Evolutionary conservation across 2,888 invertebrate species (phyloP).

Genomic region (Drosophila putrida): DNA sequence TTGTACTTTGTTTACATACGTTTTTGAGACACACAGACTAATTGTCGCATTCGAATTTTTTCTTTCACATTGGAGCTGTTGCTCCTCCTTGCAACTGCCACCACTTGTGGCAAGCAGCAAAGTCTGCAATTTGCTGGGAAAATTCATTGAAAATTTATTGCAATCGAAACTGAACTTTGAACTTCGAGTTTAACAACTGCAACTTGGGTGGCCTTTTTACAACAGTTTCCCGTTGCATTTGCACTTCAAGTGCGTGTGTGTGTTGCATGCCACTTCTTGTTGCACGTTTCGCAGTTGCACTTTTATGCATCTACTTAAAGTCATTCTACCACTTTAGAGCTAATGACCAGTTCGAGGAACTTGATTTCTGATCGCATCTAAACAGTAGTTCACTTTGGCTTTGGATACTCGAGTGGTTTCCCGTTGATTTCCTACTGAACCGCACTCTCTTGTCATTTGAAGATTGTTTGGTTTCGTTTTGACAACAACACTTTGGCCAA

Average conservation of each 20-base stretch:
- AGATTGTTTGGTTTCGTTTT: constrained; percentile 72
- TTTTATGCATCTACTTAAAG: constrained; percentile 42
- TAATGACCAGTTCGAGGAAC: constrained; percentile 63
- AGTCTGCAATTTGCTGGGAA: not conserved
- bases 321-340: constrained; percentile 19
- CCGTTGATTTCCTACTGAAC: constrained; percentile 55
- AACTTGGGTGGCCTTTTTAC: constrained; percentile 62
- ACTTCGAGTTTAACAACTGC: not conserved
- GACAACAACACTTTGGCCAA: constrained; percentile 54
- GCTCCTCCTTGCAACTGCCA: constrained; percentile 2
- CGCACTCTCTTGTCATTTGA: constrained; percentile 43
- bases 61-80: constrained; percentile 13
- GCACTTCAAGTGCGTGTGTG: constrained; percentile 40
- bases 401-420: constrained; percentile 59
- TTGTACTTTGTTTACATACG: constrained; percentile 67
- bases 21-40: constrained; percentile 75
- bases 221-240: constrained; percentile 32
- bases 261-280: constrained; percentile 21
- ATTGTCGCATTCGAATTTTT: constrained; percentile 57
- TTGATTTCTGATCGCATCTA: constrained; percentile 28
- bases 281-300: constrained; percentile 61
- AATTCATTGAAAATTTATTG: constrained; percentile 44
- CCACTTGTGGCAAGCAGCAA: constrained; percentile 15
- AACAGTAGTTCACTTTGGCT: constrained; percentile 65
- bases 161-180: constrained; percentile 9